phyloP scores from a whole-genome alignment of 2,113 vertebrate genomes.

The Onychostoma macrolepis region DNA sequence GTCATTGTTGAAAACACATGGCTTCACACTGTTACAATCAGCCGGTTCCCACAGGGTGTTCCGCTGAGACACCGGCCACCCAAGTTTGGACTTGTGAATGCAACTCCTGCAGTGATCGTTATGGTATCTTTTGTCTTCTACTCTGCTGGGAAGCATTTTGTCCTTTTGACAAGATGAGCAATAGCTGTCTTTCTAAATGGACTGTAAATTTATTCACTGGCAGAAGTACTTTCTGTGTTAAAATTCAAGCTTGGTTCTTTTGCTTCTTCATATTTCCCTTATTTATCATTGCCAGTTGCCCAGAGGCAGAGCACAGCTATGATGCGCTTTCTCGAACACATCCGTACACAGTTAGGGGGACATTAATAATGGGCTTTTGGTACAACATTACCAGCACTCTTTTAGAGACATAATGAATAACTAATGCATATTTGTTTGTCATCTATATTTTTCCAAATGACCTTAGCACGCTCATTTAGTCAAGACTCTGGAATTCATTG shows the following conservation, averaged over 20 bases:
- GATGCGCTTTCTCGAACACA: slow-evolving; percentile 2
- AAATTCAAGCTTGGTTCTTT: slow-evolving; percentile 1
- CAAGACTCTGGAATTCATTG: neutral
- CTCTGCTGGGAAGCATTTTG: slow-evolving; percentile 17
- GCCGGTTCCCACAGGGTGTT: neutral
- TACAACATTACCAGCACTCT: neutral
- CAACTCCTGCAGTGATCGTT: slow-evolving; percentile 2
- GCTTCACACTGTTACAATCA: neutral
- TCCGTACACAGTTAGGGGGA: neutral
- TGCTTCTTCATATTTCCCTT: neutral
- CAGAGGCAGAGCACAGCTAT: neutral
- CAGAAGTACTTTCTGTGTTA: neutral
- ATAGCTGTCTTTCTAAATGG: slow-evolving; percentile 25
- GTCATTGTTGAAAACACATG: neutral
- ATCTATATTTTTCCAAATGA: neutral
- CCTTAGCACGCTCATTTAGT: neutral
- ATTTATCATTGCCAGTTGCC: slow-evolving; percentile 20
- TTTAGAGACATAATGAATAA: slow-evolving; percentile 11
- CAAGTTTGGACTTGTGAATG: slow-evolving; percentile 12
- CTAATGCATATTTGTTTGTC: slow-evolving; percentile 13
- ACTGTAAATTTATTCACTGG: slow-evolving; percentile 25
- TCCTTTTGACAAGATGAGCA: slow-evolving; percentile 14
- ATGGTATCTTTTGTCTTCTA: slow-evolving; percentile 6
- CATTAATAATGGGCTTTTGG: neutral
- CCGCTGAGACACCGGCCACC: neutral